Evolutionary conservation across 2,888 invertebrate species (phyloP), one percentile per base, ranked within the genome.

Genomic region (Emmelina monodactyla): DNA sequence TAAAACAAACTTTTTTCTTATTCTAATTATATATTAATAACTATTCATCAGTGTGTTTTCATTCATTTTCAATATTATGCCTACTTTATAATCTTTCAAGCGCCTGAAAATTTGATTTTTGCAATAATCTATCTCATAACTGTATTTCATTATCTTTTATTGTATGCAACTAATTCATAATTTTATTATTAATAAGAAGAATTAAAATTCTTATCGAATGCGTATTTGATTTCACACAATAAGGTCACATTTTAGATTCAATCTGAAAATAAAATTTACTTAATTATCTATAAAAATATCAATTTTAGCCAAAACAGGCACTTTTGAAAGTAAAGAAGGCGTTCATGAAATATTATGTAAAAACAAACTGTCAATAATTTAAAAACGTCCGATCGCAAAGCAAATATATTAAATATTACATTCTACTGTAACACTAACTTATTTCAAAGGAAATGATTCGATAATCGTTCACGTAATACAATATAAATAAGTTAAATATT

Each of bases 401-500:
- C 69, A 76, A 78, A 79, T 78, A 78, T 78, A 76, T 76, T 76
- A 72, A 73, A 72, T 72, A 71, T 73, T 71, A 76, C 73, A 48
- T 60, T 65, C 78, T 79, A 78, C 65, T 58, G 56, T 75, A 72
- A 73, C 57, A 64, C 78, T 78, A 78, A 76, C 76, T 70, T 70
- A 75, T 75, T 71, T 73, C 62, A 78, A 79, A 79, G 73, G 67
- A 79, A 79, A 72, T 66, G 62, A 66, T 78, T 67, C 62, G 61
- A 72, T 69, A 70, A 69, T 69, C 62, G 60, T 71, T 70, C 75
- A 73, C 69, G 66, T 72, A 76, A 78, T 78, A 73, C 71, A 71
- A 73, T 75, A 72, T 71, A 78, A 79, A 79, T 79, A 79, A 79
- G 78, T 78, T 78, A 76, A 78, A 78, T 76, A 78, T 69, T 76